phyloP scores from a whole-genome alignment of 2,888 invertebrate genomes.

The Artemia sinica region DNA sequence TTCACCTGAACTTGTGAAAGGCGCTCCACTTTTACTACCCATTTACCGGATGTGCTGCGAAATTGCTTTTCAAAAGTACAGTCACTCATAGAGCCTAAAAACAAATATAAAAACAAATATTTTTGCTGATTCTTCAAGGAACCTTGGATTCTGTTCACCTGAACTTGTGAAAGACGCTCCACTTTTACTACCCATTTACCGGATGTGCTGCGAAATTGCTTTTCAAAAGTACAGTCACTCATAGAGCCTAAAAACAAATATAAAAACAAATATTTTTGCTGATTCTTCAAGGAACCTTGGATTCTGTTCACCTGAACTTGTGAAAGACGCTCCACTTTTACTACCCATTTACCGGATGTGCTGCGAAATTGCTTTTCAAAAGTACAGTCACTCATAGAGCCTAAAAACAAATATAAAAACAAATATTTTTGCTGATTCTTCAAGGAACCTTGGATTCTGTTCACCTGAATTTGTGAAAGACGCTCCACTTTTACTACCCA shows the following conservation, averaged over 20 bases:
- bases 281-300: background rate
- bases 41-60: background rate
- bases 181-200: constrained; percentile 6
- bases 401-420: too few species aligned
- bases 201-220: too few species aligned
- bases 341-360: background rate
- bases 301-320: background rate
- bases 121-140: too few species aligned
- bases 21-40: constrained; percentile 8
- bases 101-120: too few species aligned
- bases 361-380: too few species aligned
- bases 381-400: too few species aligned
- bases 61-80: too few species aligned
- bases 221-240: too few species aligned
- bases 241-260: too few species aligned
- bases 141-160: background rate
- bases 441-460: background rate
- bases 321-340: constrained; percentile 5
- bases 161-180: background rate
- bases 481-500: constrained; percentile 8
- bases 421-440: too few species aligned
- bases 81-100: too few species aligned
- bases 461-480: background rate
- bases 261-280: too few species aligned
- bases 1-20: background rate